A percentile compares a stretch with the other conserved stretches of the same genome.
Conservation (phyloP, 2,797 vertebrate species). For the Chloroceryle amazona region DNA sequence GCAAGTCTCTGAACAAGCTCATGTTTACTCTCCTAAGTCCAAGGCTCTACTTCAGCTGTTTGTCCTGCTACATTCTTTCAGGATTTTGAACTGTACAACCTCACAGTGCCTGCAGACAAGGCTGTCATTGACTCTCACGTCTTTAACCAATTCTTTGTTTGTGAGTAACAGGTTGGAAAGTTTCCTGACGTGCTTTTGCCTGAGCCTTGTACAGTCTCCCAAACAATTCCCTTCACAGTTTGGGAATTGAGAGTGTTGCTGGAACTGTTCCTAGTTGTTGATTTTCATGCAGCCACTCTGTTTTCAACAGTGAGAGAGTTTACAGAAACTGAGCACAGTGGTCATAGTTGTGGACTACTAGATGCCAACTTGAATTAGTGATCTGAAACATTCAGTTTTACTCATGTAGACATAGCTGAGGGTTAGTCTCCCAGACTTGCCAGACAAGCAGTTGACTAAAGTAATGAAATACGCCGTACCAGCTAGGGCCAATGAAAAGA, state of each 20-base stretch:
- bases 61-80: not conserved
- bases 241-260: not conserved
- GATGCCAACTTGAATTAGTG: not conserved
- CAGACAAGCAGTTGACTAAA: not conserved
- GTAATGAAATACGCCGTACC: rapidly evolving
- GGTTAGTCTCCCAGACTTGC: not conserved
- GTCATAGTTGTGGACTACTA: not conserved
- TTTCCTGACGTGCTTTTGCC: not conserved
- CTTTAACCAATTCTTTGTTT: not conserved
- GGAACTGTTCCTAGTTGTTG: not conserved
- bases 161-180: not conserved
- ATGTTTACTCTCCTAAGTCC: not conserved
- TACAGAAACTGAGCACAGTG: not conserved
- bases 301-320: not conserved
- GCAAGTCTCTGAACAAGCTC: not conserved
- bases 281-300: not conserved
- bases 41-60: not conserved
- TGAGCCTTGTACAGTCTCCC: not conserved
- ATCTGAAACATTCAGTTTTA: not conserved
- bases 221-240: not conserved
- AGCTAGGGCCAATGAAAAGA: not conserved
- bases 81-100: not conserved
- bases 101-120: not conserved
- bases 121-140: not conserved
- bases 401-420: rapidly evolving